A percentile compares a stretch with the other conserved stretches of the same genome.
These are phyloP conservation scores for Rhopalosiphum maidis DNA, from an alignment of 1,140 invertebrate species.

Conservation along the genomic window DNA sequence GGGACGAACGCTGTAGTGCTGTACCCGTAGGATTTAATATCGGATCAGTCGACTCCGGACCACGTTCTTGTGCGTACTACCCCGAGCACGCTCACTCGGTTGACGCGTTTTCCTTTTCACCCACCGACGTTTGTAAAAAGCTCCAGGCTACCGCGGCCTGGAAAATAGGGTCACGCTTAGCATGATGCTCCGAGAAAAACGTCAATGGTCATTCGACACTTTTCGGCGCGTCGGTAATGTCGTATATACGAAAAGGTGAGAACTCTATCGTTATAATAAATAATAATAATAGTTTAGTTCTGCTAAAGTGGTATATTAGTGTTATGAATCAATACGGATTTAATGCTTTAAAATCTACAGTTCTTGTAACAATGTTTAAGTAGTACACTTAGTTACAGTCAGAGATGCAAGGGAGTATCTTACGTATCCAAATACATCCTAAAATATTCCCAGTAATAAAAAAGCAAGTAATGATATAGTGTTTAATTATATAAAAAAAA, in stretches of 20 bases:
- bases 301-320: no score
- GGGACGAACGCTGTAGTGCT: neutral
- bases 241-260: neutral
- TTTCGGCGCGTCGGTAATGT: neutral
- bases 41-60: conserved; percentile 46
- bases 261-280: neutral
- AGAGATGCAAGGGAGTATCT: neutral
- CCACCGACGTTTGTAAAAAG: neutral
- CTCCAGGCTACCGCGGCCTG: neutral
- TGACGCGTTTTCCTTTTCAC: neutral
- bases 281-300: neutral
- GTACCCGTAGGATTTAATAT: conserved; percentile 7
- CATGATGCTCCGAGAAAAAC: neutral
- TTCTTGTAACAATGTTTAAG: no score
- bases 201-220: neutral
- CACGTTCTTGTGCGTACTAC: neutral
- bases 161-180: neutral
- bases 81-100: neutral
- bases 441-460: neutral
- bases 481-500: neutral
- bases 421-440: neutral
- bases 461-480: no score
- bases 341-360: neutral
- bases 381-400: no score
- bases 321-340: neutral